These are phyloP conservation scores for Chloebia gouldiae DNA, from an alignment of 2,113 vertebrate genomes.

Conservation along the genomic window DNA sequence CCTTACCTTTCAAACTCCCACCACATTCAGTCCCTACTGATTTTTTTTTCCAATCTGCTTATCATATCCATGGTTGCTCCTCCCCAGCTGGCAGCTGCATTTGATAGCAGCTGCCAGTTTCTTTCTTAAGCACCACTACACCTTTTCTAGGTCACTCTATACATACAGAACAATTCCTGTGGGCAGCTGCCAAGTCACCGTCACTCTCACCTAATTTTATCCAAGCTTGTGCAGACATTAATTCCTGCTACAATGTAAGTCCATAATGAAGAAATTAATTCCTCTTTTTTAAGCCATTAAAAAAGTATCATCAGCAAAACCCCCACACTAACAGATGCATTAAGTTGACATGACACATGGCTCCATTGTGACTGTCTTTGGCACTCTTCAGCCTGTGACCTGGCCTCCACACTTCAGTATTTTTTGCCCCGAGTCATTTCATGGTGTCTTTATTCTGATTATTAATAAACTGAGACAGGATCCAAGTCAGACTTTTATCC, in stretches of 20 bases:
- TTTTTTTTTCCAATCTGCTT: not conserved
- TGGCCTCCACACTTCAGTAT: not conserved
- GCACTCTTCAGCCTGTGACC: not conserved
- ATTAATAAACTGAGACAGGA: not conserved
- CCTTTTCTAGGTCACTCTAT: not conserved
- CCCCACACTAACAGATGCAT: not conserved
- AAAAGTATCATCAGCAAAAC: not conserved
- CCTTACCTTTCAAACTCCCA: not conserved
- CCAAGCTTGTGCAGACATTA: not conserved
- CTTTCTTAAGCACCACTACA: not conserved
- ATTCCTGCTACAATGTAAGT: not conserved
- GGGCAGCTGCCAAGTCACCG: not conserved
- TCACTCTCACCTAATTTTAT: not conserved
- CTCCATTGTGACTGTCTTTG: not conserved
- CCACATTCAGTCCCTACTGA: not conserved
- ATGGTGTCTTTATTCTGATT: not conserved
- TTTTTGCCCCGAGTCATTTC: not conserved
- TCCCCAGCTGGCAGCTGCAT: not conserved
- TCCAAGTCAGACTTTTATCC: not conserved
- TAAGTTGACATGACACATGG: rapidly evolving
- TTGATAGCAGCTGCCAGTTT: not conserved
- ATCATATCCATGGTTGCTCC: not conserved
- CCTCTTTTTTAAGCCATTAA: not conserved
- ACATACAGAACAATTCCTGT: not conserved
- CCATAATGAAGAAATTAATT: not conserved